These are phyloP conservation scores for Mylabris phalerata DNA, from an alignment of 1,140 invertebrate genomes.

Conservation along the genomic window DNA sequence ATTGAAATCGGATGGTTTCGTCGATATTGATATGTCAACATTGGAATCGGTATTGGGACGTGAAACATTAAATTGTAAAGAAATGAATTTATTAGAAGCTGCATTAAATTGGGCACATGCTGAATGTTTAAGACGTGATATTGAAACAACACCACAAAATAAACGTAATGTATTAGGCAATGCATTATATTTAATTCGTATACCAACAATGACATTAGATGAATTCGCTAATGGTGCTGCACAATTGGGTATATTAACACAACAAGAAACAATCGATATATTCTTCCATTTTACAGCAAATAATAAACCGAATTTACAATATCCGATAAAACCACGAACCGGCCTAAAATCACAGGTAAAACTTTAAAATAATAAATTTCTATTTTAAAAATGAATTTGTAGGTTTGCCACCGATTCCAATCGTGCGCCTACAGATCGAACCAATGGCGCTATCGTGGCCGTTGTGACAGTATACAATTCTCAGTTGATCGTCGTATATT, in stretches of 20 bases:
- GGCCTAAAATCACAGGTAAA: slow-evolving; percentile 80
- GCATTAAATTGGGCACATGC: slow-evolving; percentile 84
- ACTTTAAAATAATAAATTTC: background rate
- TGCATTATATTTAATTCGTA: slow-evolving; percentile 76
- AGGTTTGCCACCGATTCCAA: slow-evolving; percentile 90
- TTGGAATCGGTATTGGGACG: slow-evolving; percentile 78
- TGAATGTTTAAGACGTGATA: slow-evolving; percentile 72
- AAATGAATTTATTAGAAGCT: slow-evolving; percentile 82
- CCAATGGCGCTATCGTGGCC: slow-evolving; percentile 87
- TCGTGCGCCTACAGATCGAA: slow-evolving; percentile 94
- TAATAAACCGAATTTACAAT: slow-evolving; percentile 73
- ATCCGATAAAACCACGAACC: slow-evolving; percentile 70
- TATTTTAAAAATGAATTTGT: slow-evolving; percentile 23
- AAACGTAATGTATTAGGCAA: slow-evolving; percentile 62
- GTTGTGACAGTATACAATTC: slow-evolving; percentile 90
- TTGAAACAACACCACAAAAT: slow-evolving; percentile 66
- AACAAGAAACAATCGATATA: slow-evolving; percentile 86
- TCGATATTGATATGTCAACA: slow-evolving; percentile 85
- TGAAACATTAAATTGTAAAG: slow-evolving; percentile 87
- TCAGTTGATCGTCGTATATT: slow-evolving; percentile 88
- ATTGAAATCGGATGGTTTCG: slow-evolving; percentile 85
- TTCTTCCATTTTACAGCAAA: slow-evolving; percentile 84
- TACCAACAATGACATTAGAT: slow-evolving; percentile 84
- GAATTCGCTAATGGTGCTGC: slow-evolving; percentile 89
- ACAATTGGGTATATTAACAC: slow-evolving; percentile 78